Conservation (phyloP, 2,888 invertebrate genomes). For the Ceramica pisi region DNA sequence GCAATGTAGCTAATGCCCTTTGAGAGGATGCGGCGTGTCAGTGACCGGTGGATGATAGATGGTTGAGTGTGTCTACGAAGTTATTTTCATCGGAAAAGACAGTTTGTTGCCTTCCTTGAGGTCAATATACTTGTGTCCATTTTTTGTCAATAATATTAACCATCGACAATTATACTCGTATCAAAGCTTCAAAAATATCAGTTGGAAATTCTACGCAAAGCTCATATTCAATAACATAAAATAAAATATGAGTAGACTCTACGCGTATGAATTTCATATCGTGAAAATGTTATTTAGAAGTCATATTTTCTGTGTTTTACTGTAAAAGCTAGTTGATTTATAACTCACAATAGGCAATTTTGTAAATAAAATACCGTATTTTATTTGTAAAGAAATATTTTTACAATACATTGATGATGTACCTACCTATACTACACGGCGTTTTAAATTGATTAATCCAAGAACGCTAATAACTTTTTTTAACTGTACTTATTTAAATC, state of each 20-base stretch:
- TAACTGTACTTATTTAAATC: too few species aligned
- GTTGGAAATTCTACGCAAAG: not conserved
- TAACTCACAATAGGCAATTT: not conserved
- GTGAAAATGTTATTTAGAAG: constrained; percentile 26
- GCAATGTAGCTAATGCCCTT: not conserved
- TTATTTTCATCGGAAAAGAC: constrained; percentile 11
- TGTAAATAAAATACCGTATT: constrained; percentile 17
- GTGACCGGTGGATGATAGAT: constrained; percentile 17
- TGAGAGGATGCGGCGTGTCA: constrained; percentile 4
- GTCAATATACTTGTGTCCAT: too few species aligned
- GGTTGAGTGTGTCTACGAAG: not conserved
- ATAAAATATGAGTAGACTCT: not conserved
- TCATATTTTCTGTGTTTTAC: constrained; percentile 37
- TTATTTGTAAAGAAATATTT: not conserved
- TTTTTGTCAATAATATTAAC: too few species aligned
- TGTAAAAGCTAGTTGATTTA: constrained; percentile 28
- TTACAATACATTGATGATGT: too few species aligned
- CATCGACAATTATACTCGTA: too few species aligned
- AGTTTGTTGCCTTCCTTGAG: constrained; percentile 2
- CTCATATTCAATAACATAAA: constrained; percentile 9
- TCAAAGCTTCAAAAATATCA: too few species aligned
- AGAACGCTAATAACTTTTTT: too few species aligned
- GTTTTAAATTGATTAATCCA: too few species aligned
- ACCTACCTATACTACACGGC: too few species aligned
- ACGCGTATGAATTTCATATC: not conserved